phyloP scores from a whole-genome alignment of 2,888 invertebrate species.

The Tribolium freemani region DNA sequence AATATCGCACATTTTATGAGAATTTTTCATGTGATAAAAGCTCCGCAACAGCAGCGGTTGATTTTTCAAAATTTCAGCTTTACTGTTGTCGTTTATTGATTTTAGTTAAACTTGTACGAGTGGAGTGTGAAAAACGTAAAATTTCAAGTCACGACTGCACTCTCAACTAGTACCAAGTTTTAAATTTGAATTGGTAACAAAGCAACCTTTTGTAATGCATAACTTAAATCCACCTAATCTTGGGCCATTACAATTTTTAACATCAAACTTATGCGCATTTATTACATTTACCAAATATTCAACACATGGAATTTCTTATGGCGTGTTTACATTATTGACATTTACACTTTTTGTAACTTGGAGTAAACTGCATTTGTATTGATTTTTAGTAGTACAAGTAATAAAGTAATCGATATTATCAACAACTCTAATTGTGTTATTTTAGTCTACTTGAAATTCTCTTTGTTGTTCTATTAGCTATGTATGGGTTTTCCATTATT shows the following conservation, averaged over 20 bases:
- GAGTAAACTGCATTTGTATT: background rate
- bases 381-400: background rate
- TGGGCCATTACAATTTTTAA: background rate
- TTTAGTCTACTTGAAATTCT: background rate
- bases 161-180: slow-evolving; percentile 24
- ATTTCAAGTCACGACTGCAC: slow-evolving; percentile 23
- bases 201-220: slow-evolving; percentile 20
- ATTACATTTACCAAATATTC: too few relatives aligned
- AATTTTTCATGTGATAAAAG: background rate
- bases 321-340: too few relatives aligned
- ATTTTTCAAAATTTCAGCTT: background rate
- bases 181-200: slow-evolving; percentile 33
- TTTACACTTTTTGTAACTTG: background rate
- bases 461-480: too few relatives aligned
- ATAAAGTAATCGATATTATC: background rate
- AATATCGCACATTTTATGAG: background rate
- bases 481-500: too few relatives aligned
- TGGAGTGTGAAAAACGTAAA: slow-evolving; percentile 6
- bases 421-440: background rate
- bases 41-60: background rate
- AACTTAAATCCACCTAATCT: slow-evolving; percentile 3
- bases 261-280: background rate
- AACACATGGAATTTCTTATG: too few relatives aligned
- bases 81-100: slow-evolving; percentile 1
- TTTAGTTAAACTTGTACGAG: background rate